Base-by-base conservation (phyloP, 2,797 vertebrate species). In the Chromis chromis region DNA sequence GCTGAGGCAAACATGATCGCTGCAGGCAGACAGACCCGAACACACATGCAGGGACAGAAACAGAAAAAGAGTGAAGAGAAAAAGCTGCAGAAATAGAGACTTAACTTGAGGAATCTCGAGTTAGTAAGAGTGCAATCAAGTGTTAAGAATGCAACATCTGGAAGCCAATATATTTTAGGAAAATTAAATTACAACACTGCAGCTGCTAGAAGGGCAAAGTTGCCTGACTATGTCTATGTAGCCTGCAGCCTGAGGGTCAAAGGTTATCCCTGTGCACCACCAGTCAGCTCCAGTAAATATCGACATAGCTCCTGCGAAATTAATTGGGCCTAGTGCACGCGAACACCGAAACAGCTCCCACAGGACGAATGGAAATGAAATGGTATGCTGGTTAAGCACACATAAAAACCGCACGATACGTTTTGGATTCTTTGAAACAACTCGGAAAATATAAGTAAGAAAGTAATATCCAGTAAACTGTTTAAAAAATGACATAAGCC, bases 261-360 rank as follows among this genome's bases (percentile, higher is more conserved):
- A 86, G 84, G 76, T 89, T 50, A 81, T 53, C 74, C 69, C 76
- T 46, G 65, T 78, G 52, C 71, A 83, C 48, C 67, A 31, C n/a
- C 22, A 78, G 81, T 74, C 74, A 59, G 72, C 67, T 56, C 65
- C 77, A 52, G 70, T 81, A 82, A 89, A 85, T 87, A 92, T 90
- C 46, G 81, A 89, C 87, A 81, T 70, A 75, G 7, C 69, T 76
- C 42, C 78, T 2, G 22, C 22, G 55, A 86, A 84, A 93, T 88
- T 74, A 89, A 92, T 82, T 76, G 65, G 16, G 54, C 70, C 82
- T 63, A 42, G 60, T 74, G 62, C 72, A 65, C 1, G 22, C 59
- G 67, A 60, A 62, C 76, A 39, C 62, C 46, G 64, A 60, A 55
- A 72, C 57, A 31, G 79, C 65, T 88, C 83, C 83, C 82, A 57